A percentile compares a stretch with the other conserved stretches of the same genome.
Conservation (phyloP, 2,888 invertebrate species). For the Agriopis leucophaearia region DNA sequence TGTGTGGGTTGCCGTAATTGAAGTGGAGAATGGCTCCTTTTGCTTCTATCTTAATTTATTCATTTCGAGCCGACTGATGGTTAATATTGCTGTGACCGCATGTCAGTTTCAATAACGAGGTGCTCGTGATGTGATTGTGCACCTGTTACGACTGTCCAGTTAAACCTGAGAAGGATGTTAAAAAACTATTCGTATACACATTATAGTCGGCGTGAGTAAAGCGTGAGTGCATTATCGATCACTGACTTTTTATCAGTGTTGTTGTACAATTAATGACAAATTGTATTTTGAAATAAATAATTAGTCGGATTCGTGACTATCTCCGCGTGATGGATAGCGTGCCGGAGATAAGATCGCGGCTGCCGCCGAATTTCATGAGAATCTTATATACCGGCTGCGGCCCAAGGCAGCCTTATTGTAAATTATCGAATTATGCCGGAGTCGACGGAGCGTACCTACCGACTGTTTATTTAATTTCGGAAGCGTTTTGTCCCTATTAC, state of each 20-base stretch:
- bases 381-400: constrained; percentile 75
- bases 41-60: constrained; percentile 85
- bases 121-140: constrained; percentile 65
- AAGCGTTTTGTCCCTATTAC: constrained; percentile 78
- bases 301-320: constrained; percentile 76
- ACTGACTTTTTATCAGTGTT: constrained; percentile 55
- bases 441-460: constrained; percentile 68
- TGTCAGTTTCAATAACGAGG: constrained; percentile 81
- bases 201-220: constrained; percentile 44
- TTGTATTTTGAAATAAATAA: constrained; percentile 70
- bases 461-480: constrained; percentile 82
- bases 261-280: constrained; percentile 70
- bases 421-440: constrained; percentile 80
- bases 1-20: constrained; percentile 83
- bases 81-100: constrained; percentile 83
- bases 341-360: constrained; percentile 75
- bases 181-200: constrained; percentile 43
- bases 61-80: constrained; percentile 72
- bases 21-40: constrained; percentile 75
- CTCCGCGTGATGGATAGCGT: constrained; percentile 77
- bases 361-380: constrained; percentile 81
- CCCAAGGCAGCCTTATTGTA: constrained; percentile 72
- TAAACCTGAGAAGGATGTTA: constrained; percentile 29
- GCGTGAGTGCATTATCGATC: constrained; percentile 48
- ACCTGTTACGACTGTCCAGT: constrained; percentile 58